phyloP scores from a whole-genome alignment of 2,797 vertebrate genomes.

The Acanthurus lineatus region DNA sequence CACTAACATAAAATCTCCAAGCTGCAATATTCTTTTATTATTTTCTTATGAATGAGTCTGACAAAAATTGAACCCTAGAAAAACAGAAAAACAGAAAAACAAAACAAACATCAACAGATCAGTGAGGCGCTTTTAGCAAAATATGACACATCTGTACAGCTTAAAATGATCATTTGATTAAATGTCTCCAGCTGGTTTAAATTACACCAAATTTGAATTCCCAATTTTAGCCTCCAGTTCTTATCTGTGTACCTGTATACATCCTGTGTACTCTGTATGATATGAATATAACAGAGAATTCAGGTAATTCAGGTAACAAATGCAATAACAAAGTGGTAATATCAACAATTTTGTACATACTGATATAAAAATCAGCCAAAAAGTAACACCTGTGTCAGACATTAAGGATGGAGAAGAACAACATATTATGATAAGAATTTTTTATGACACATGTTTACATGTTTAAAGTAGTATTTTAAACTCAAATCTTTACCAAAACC shows the following conservation, averaged over 20 bases:
- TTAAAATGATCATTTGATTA: no score
- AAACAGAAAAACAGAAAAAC: not conserved
- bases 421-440: no score
- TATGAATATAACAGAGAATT: not conserved
- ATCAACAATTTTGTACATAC: not conserved
- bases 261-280: no score
- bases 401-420: not conserved
- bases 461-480: not conserved
- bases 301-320: not conserved
- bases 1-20: conserved; percentile 6
- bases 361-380: not conserved
- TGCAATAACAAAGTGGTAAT: not conserved
- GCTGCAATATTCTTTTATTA: conserved; percentile 19
- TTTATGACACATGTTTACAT: no score
- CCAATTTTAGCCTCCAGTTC: no score
- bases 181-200: not conserved
- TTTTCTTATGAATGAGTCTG: conserved; percentile 23
- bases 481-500: not conserved
- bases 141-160: conserved; percentile 7
- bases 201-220: not conserved
- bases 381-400: not conserved
- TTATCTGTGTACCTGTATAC: no score
- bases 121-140: not conserved
- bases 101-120: not conserved
- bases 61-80: conserved; percentile 11